These are phyloP conservation scores for Theocolax elegans DNA, from an alignment of 1,140 invertebrate species.

Conservation along the genomic window DNA sequence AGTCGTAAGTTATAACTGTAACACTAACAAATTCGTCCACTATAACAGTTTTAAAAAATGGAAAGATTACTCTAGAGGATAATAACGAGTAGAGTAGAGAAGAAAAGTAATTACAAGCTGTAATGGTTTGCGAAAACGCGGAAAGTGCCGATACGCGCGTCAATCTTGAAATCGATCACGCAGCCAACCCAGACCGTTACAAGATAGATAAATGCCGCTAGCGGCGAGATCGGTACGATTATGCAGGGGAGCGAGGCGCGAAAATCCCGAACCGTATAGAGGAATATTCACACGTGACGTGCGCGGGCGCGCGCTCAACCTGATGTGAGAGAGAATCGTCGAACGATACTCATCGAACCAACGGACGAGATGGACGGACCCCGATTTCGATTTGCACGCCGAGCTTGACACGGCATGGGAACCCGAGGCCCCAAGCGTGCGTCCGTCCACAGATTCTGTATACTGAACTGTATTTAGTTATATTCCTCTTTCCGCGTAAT, in stretches of 20 bases:
- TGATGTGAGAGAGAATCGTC: not conserved
- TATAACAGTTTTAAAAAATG: too few species aligned
- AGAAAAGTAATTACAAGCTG: too few species aligned
- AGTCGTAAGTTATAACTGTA: too few species aligned
- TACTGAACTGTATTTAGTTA: too few species aligned
- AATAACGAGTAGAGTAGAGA: too few species aligned
- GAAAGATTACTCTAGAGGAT: too few species aligned
- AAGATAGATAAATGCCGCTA: not conserved
- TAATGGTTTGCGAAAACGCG: too few species aligned
- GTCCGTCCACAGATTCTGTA: too few species aligned
- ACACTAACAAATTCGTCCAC: too few species aligned
- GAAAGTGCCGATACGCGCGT: not conserved
- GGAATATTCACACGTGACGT: too few species aligned
- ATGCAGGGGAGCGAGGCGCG: not conserved
- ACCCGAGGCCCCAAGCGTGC: not conserved
- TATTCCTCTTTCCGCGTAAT: too few species aligned
- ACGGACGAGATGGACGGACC: constrained; percentile 7
- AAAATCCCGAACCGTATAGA: not conserved
- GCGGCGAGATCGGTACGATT: not conserved
- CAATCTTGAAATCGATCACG: too few species aligned
- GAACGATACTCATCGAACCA: constrained; percentile 5
- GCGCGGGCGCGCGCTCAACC: not conserved
- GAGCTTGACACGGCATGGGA: constrained; percentile 19
- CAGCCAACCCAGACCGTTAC: not conserved
- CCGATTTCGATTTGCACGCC: constrained; percentile 29